These are phyloP conservation scores for Gymnoscopelus microlampas DNA, from an alignment of 2,797 vertebrate genomes.

Conservation along the genomic window DNA sequence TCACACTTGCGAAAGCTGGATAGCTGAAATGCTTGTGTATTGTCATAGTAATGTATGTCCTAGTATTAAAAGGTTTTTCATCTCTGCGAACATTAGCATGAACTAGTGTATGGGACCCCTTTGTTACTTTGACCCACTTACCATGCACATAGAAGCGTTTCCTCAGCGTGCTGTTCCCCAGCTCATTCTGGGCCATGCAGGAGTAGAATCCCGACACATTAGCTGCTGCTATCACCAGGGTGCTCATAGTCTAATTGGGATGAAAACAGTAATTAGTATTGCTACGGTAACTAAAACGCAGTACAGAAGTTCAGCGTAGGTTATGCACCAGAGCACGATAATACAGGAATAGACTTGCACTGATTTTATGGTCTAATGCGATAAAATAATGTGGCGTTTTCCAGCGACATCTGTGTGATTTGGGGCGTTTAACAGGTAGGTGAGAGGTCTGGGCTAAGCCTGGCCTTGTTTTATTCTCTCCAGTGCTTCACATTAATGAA, in stretches of 20 bases:
- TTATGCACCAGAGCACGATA: not conserved
- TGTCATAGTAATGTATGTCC: too few species aligned
- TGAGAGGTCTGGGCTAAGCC: conserved; percentile 37
- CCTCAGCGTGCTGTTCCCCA: conserved; percentile 66
- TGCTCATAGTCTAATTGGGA: conserved; percentile 83
- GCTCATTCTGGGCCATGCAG: conserved; percentile 83
- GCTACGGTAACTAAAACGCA: conserved; percentile 28
- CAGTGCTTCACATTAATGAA: conserved; percentile 60
- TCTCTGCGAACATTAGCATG: too few species aligned
- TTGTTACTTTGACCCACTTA: conserved; percentile 70
- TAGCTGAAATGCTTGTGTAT: too few species aligned
- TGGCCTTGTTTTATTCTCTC: conserved; percentile 48
- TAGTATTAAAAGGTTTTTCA: too few species aligned
- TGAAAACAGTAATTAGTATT: conserved; percentile 22
- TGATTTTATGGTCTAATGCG: not conserved
- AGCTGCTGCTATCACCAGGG: conserved; percentile 75
- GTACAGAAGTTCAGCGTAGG: not conserved
- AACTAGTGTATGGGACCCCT: too few species aligned
- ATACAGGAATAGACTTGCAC: conserved; percentile 7
- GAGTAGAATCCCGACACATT: conserved; percentile 82
- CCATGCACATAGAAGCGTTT: conserved; percentile 85
- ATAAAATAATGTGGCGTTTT: not conserved
- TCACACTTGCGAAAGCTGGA: too few species aligned
- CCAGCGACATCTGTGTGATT: conserved; percentile 34
- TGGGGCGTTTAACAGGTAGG: conserved; percentile 28